Base-by-base conservation (phyloP, 35 echinoderm and acorn worm species). In the Eucidaris tribuloides region DNA sequence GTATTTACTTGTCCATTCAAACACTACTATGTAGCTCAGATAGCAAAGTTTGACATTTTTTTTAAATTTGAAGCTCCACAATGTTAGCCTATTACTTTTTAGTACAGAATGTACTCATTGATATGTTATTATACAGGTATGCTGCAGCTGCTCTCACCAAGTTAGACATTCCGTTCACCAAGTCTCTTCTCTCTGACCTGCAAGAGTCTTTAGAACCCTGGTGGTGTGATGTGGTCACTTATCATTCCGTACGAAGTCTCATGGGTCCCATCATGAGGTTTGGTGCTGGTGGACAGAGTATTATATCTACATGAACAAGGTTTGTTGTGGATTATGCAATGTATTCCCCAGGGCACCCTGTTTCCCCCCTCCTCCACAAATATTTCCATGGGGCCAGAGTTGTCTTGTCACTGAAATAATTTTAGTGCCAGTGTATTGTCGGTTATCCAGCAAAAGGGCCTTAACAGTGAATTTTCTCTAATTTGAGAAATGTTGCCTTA, bases 221-320 rank as follows among this genome's bases (percentile, higher is more conserved):
- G 18, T 91, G 93, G 93, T 39, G 38, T 17, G 58, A 83, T 30
- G 45, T 96, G 5, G 76, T 96, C 11, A 57, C 83, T 29, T 91
- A 78, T 24, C 78, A 96, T 42, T 46, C 45, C 24, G 14, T 96
- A 24, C 45, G 93, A 14, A 58, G 57, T 32, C 54, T 85, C 49
- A 40, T 90, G 54, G 93, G 82, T 36, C 93, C 93, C 20, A 76
- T 96, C 22, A 42, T 90, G 17, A 87, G 74, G 82, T 18, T 57
- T 96, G 2, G 66, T 96, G 17, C 55, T 90, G 22, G 40, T 91
- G 19, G 93, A 96, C 54, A 76, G 93, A 32, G 85, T 90, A 49
- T 40, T 90, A 25, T 96, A 48, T 49, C 83, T 91, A 17, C 40
- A 41, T 27, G 93, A 96, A 50, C 48, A 87, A 83, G 93, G 91